Percentiles rank a stretch among this genome's conserved stretches.
Evolutionary conservation across 1,140 invertebrate species (phyloP).

Genomic region (Sarcophaga peregrina): DNA sequence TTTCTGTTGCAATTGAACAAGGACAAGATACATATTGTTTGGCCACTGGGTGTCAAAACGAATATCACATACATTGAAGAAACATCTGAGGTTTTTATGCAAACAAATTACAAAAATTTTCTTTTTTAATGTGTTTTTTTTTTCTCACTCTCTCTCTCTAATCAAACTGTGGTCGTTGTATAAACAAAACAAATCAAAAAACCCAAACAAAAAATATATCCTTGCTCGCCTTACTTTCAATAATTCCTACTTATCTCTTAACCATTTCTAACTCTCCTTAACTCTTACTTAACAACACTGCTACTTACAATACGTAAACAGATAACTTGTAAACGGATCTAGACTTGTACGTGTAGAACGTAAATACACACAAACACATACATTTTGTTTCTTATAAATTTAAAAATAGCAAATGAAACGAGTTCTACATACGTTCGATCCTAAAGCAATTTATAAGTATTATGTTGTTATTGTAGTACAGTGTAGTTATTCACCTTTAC

Average conservation of each 20-base stretch:
- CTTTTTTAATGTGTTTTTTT: slow-evolving; percentile 43
- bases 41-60: slow-evolving; percentile 93
- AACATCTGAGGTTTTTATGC: slow-evolving; percentile 79
- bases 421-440: background rate
- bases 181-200: too few relatives aligned
- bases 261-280: background rate
- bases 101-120: slow-evolving; percentile 40
- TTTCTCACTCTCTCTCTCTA: too few relatives aligned
- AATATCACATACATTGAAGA: slow-evolving; percentile 94
- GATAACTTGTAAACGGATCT: too few relatives aligned
- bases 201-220: slow-evolving; percentile 35
- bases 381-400: background rate
- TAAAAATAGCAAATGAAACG: background rate
- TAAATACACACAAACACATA: background rate
- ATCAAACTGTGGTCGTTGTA: background rate
- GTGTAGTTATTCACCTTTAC: too few relatives aligned
- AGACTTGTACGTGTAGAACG: background rate
- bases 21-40: slow-evolving; percentile 93
- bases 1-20: slow-evolving; percentile 98
- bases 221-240: slow-evolving; percentile 30
- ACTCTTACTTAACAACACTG: background rate
- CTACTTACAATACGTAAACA: background rate
- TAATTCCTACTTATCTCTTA: background rate
- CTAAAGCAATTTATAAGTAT: too few relatives aligned
- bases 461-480: too few relatives aligned